These are phyloP conservation scores for Chiloscyllium plagiosum DNA, from an alignment of 2,113 vertebrate species.

Conservation along the genomic window DNA sequence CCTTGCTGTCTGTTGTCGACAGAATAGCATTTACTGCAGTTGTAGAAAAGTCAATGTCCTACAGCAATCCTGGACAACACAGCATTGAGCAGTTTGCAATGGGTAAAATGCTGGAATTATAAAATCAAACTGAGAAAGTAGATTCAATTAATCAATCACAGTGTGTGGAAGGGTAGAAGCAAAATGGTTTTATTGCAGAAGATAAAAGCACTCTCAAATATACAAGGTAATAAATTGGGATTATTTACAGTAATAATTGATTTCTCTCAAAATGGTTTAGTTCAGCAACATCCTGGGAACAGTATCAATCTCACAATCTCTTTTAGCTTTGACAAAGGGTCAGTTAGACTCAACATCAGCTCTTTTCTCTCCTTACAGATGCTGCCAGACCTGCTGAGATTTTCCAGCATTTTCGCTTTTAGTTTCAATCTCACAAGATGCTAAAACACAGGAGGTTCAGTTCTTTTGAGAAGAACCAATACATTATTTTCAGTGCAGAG, in stretches of 20 bases:
- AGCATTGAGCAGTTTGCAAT: not conserved
- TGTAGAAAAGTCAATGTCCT: not conserved
- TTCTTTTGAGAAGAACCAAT: not conserved
- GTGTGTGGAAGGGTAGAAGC: not conserved
- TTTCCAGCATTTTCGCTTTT: too few relatives aligned
- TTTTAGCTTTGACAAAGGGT: too few relatives aligned
- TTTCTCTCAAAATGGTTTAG: not conserved
- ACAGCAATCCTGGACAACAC: not conserved
- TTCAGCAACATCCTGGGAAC: not conserved
- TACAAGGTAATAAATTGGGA: not conserved
- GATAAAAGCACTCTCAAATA: not conserved
- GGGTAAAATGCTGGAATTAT: not conserved
- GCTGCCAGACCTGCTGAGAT: too few relatives aligned
- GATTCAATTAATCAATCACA: not conserved
- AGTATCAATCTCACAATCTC: not conserved
- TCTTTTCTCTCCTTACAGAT: too few relatives aligned
- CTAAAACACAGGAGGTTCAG: not conserved
- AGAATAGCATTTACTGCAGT: not conserved
- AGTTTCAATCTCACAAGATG: not conserved
- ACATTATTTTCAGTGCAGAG: not conserved
- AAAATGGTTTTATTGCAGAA: not conserved
- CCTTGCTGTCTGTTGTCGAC: not conserved
- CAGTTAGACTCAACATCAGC: too few relatives aligned
- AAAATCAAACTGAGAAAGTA: not conserved
- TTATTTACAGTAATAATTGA: not conserved